Conservation (phyloP, 1,140 invertebrate genomes). For the Euglossa dilemma region DNA sequence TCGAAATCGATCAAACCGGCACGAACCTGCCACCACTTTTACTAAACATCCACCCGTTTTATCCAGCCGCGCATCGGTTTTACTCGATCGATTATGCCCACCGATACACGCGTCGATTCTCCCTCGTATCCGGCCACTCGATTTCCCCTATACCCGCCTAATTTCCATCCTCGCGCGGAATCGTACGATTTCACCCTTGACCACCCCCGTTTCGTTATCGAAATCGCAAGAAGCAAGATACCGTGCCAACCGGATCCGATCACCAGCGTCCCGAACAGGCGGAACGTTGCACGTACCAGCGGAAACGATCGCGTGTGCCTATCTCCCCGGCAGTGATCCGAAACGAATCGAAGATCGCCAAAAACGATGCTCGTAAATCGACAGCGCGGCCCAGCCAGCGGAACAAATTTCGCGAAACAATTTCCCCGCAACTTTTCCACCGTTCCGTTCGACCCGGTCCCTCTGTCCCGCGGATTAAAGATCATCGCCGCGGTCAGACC, state of each 20-base stretch:
- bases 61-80: not conserved
- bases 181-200: too few species aligned
- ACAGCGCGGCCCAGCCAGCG: not conserved
- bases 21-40: not conserved
- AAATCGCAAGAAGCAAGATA: not conserved
- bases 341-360: constrained; percentile 1
- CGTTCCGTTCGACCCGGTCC: constrained; percentile 3
- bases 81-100: constrained; percentile 1
- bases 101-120: not conserved
- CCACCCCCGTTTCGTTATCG: too few species aligned
- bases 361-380: not conserved
- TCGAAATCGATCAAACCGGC: not conserved
- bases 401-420: constrained; percentile 28
- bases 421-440: constrained; percentile 15
- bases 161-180: not conserved
- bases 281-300: too few species aligned
- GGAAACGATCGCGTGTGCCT: not conserved
- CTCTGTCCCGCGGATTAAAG: constrained; percentile 32
- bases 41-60: not conserved
- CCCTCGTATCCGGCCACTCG: not conserved
- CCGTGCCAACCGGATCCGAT: too few species aligned
- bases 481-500: constrained; percentile 5
- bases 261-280: too few species aligned
- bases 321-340: not conserved
- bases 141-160: too few species aligned